Percentiles rank a stretch among this genome's conserved stretches.
phyloP scores from a whole-genome alignment of 1,140 invertebrate genomes.

The Onthophagus taurus region DNA sequence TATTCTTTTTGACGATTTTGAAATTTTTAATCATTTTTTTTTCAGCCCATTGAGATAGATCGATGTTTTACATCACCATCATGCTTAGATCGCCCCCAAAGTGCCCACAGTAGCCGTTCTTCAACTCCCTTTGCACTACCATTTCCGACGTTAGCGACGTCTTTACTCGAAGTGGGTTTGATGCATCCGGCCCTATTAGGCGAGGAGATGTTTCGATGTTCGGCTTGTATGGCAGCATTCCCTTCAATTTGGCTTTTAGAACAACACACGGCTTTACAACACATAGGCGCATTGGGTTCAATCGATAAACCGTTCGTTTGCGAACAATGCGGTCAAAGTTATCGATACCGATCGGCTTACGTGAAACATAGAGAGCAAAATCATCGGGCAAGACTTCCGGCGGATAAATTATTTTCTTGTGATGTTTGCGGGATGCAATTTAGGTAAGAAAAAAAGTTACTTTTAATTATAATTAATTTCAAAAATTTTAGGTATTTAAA shows the following conservation, averaged over 20 bases:
- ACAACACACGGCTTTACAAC: conserved; percentile 68
- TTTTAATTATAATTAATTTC: neutral
- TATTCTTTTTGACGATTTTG: neutral
- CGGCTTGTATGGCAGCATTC: conserved; percentile 71
- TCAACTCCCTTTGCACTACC: conserved; percentile 40
- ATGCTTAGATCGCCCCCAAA: conserved; percentile 28
- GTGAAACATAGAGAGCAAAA: conserved; percentile 83
- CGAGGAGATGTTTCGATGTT: conserved; percentile 53
- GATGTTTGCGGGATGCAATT: conserved; percentile 87
- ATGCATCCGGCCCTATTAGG: conserved; percentile 39
- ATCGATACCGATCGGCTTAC: conserved; percentile 78
- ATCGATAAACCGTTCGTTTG: conserved; percentile 86
- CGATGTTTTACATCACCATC: conserved; percentile 28
- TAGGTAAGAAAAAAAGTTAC: conserved; percentile 38
- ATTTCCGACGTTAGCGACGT: conserved; percentile 30
- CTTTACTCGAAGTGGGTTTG: conserved; percentile 34
- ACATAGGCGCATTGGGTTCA: conserved; percentile 41
- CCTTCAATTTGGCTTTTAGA: conserved; percentile 73
- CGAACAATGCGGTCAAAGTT: conserved; percentile 82
- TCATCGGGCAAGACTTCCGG: conserved; percentile 71
- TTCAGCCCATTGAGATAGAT: conserved; percentile 27
- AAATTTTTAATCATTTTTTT: conserved; percentile 6
- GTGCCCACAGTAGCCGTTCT: conserved; percentile 36
- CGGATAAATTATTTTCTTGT: conserved; percentile 81
- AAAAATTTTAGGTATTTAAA: conserved; percentile 68